Conservation (phyloP, 2,888 invertebrate species). For the Gisinianus flammeolus region DNA sequence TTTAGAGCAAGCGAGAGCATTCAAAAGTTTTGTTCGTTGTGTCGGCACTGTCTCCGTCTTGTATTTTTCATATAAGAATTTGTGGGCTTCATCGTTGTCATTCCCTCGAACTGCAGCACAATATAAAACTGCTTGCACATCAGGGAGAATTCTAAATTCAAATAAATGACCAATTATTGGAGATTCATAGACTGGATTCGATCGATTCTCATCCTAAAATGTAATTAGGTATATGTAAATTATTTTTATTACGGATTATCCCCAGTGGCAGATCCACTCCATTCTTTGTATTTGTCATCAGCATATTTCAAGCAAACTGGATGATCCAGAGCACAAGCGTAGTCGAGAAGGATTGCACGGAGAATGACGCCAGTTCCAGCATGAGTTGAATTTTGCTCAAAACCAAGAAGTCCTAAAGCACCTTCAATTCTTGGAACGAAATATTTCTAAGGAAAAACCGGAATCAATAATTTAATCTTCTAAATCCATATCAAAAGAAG, state of each 20-base stretch:
- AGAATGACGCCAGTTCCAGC: constrained; percentile 4
- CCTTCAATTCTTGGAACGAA: neutral
- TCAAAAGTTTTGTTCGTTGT: neutral
- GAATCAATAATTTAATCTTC: neutral
- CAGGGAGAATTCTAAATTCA: constrained; percentile 5
- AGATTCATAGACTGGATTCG: too few relatives aligned
- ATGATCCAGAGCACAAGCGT: neutral
- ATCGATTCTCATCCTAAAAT: too few relatives aligned
- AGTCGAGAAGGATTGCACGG: constrained; percentile 5
- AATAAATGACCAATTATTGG: too few relatives aligned
- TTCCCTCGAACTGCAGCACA: neutral
- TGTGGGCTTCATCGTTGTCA: neutral
- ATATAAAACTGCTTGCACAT: constrained; percentile 15
- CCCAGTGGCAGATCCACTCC: too few relatives aligned
- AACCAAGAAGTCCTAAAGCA: neutral
- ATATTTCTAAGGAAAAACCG: neutral
- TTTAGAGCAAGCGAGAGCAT: neutral
- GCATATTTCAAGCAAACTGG: neutral
- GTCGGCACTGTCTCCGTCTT: neutral
- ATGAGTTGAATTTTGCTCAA: neutral
- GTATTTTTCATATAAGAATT: neutral
- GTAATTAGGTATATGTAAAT: too few relatives aligned
- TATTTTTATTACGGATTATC: neutral
- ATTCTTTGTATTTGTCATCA: neutral
- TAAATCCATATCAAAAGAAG: neutral